Percentiles rank a stretch among this genome's conserved stretches.
Conservation (phyloP, 1,140 invertebrate genomes). For the Drosophila kurseongensis region DNA sequence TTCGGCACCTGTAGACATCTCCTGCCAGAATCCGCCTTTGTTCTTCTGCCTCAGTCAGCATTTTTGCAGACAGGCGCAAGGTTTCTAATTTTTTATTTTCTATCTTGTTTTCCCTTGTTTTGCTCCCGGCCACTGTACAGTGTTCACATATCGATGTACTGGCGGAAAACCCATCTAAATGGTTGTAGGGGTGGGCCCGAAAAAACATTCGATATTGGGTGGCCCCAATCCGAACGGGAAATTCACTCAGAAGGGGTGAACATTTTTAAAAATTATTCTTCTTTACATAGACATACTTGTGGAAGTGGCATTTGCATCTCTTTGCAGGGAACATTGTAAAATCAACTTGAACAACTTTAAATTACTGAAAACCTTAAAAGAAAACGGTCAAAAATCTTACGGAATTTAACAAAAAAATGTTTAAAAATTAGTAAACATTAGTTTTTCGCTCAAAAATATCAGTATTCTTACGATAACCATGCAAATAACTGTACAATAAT, state of each 20-base stretch:
- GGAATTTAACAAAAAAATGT: no score
- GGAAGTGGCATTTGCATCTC: background rate
- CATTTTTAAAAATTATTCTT: background rate
- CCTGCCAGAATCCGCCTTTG: slow-evolving; percentile 65
- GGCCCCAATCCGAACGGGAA: background rate
- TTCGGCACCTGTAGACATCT: slow-evolving; percentile 44
- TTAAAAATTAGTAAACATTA: no score
- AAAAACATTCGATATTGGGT: slow-evolving; percentile 12
- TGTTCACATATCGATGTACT: slow-evolving; percentile 52
- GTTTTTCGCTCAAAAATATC: no score
- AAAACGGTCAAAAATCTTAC: no score
- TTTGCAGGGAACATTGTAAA: background rate
- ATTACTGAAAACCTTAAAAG: no score
- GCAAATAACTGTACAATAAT: no score
- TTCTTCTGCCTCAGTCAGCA: slow-evolving; percentile 79
- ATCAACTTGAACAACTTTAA: no score
- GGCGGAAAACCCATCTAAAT: background rate
- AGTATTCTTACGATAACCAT: no score
- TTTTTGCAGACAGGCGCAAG: slow-evolving; percentile 54
- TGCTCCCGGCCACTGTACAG: slow-evolving; percentile 4
- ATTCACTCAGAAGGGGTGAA: background rate
- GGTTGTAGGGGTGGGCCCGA: background rate
- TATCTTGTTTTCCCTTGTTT: slow-evolving; percentile 2
- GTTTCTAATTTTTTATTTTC: slow-evolving; percentile 28
- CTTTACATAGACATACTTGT: no score